These are phyloP conservation scores for Corythaixoides concolor DNA, from an alignment of 2,113 vertebrate genomes.

Conservation along the genomic window DNA sequence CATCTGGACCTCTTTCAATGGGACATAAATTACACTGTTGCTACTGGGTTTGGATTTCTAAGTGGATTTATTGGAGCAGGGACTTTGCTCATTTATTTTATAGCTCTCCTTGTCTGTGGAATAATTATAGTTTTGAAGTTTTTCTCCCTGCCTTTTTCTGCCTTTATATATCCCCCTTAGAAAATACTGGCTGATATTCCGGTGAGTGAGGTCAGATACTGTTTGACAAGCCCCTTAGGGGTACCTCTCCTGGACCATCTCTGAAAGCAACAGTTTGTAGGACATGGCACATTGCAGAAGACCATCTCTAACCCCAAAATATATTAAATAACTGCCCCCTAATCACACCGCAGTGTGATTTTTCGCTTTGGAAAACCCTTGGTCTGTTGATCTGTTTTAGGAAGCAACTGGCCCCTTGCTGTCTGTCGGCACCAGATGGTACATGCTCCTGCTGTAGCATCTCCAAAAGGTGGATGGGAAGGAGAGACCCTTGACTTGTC, in stretches of 20 bases:
- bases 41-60: conserved; percentile 60
- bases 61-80: conserved; percentile 50
- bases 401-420: neutral
- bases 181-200: neutral
- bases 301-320: neutral
- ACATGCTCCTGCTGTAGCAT: neutral
- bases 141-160: neutral
- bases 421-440: too few species aligned
- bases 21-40: conserved; percentile 47
- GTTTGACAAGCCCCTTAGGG: neutral
- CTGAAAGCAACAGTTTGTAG: neutral
- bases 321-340: too few species aligned
- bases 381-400: too few species aligned
- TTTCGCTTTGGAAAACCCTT: neutral
- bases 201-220: neutral
- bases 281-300: fast-evolving
- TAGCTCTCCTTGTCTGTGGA: neutral
- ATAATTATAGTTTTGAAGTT: conserved; percentile 11
- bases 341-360: too few species aligned
- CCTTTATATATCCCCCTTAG: neutral
- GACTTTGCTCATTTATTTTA: conserved; percentile 59
- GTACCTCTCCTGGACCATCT: neutral
- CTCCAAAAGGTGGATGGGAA: neutral
- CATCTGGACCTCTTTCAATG: conserved; percentile 17
- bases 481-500: neutral